Percentiles rank a stretch among this genome's conserved stretches.
Conservation (phyloP, 2,888 invertebrate genomes). For the Terebella lapidaria region DNA sequence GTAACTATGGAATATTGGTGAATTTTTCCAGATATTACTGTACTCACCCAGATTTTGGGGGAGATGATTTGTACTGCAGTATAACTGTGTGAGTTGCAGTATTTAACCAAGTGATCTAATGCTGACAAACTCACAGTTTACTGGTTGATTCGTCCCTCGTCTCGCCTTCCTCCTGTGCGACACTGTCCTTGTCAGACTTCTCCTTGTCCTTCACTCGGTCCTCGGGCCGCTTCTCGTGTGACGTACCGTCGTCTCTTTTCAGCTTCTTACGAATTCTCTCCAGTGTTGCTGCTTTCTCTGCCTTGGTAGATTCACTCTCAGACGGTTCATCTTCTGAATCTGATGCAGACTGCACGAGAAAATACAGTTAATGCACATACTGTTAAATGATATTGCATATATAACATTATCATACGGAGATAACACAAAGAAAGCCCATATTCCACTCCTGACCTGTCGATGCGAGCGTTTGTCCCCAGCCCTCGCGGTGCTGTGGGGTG, state of each 20-base stretch:
- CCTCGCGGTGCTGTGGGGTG: conserved; percentile 4
- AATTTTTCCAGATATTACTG: no score
- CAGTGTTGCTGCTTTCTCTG: conserved; percentile 42
- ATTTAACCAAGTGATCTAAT: no score
- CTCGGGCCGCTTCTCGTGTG: conserved; percentile 5
- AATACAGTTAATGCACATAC: background rate
- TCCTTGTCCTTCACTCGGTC: background rate
- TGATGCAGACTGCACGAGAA: background rate
- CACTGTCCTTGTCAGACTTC: no score
- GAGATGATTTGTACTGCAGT: no score
- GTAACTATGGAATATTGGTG: no score
- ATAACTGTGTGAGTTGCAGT: no score
- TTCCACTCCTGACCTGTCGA: background rate
- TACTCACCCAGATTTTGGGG: no score
- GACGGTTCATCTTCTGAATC: background rate
- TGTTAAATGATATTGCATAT: background rate
- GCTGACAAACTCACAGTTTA: no score
- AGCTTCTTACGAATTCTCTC: conserved; percentile 19
- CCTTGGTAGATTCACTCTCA: background rate
- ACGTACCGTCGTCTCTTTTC: conserved; percentile 18
- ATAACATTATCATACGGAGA: background rate
- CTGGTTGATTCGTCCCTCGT: no score
- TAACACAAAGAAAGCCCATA: background rate
- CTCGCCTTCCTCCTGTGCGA: no score
- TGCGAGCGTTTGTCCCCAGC: background rate